These are phyloP conservation scores for Microhierax caerulescens DNA, from an alignment of 2,797 vertebrate genomes.

Conservation along the genomic window DNA sequence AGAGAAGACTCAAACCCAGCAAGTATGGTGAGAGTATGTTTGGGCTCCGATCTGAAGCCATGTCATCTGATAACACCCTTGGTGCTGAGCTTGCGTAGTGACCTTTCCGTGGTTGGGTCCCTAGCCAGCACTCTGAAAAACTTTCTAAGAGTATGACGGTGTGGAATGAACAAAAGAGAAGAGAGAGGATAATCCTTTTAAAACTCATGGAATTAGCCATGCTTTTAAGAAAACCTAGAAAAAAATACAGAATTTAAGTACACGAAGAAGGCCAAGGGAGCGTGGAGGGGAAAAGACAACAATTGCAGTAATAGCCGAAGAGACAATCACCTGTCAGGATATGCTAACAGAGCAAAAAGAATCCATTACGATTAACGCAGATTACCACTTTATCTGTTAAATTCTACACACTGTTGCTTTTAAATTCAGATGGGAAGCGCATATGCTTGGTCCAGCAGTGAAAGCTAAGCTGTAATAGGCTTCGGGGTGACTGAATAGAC, in stretches of 20 bases:
- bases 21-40: not conserved
- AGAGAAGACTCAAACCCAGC: not conserved
- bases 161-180: not conserved
- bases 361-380: not conserved
- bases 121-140: not conserved
- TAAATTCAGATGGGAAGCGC: not conserved
- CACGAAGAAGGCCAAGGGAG: not conserved
- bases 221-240: not conserved
- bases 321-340: not conserved
- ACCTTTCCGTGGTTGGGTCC: not conserved
- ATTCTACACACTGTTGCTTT: not conserved
- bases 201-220: not conserved
- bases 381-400: not conserved
- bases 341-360: not conserved
- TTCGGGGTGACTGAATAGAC: not conserved
- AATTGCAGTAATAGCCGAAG: not conserved
- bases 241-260: not conserved
- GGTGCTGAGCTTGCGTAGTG: not conserved
- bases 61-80: not conserved
- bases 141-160: not conserved
- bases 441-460: not conserved
- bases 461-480: not conserved
- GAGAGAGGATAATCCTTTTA: accelerated
- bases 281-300: not conserved
- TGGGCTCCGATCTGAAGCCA: not conserved